A percentile compares a stretch with the other conserved stretches of the same genome.
Conservation (phyloP, 2,113 vertebrate genomes). For the Pristiophorus japonicus region DNA sequence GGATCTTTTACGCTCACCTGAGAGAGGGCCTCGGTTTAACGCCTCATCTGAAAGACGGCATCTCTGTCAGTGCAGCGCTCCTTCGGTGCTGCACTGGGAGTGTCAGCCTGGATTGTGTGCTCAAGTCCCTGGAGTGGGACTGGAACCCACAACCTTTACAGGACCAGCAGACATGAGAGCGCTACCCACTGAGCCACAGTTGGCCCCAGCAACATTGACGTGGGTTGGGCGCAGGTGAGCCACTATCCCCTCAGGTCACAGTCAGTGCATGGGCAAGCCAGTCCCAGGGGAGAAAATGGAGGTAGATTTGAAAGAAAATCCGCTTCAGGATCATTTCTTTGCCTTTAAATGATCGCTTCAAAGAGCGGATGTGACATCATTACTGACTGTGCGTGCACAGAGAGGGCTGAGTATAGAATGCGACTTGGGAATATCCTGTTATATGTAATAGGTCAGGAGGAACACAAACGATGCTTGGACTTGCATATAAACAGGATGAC, state of each 20-base stretch:
- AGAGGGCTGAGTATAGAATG: constrained; percentile 1
- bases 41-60: not conserved
- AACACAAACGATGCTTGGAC: not conserved
- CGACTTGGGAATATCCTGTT: not conserved
- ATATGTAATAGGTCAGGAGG: not conserved
- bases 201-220: not conserved
- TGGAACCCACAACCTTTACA: not conserved
- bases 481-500: not conserved
- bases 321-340: not conserved
- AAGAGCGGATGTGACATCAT: not conserved
- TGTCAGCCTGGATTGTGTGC: not conserved
- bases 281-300: not conserved
- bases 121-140: not conserved
- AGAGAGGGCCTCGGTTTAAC: not conserved
- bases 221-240: not conserved
- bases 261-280: not conserved
- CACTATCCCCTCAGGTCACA: not conserved
- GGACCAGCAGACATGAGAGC: not conserved
- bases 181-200: too few relatives aligned
- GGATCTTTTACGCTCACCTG: too few relatives aligned
- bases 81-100: too few relatives aligned
- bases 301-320: not conserved
- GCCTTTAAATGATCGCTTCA: not conserved
- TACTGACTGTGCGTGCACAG: not conserved
- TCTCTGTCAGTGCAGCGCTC: too few relatives aligned